A percentile compares a stretch with the other conserved stretches of the same genome.
phyloP scores from a whole-genome alignment of 2,113 vertebrate genomes.

The Spermophilus dauricus region DNA sequence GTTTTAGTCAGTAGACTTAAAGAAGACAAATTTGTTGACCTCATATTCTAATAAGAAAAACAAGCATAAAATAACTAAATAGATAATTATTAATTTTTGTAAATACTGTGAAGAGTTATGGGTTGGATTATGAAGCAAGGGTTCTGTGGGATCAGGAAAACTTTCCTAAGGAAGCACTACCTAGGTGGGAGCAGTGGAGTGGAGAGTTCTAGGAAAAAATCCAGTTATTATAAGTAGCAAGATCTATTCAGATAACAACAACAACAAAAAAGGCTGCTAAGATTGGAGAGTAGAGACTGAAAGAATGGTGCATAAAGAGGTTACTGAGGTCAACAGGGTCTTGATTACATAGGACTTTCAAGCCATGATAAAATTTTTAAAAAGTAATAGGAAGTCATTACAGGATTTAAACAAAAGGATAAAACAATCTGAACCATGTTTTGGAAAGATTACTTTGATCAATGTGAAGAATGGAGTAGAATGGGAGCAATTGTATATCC shows the following conservation, averaged over 20 bases:
- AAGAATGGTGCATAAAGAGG: background rate
- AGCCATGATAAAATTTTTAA: no score
- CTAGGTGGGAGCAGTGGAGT: background rate
- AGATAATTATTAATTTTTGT: background rate
- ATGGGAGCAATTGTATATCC: no score
- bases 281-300: background rate
- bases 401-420: no score
- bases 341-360: background rate
- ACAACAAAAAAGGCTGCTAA: background rate
- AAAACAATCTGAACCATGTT: no score
- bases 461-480: no score
- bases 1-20: background rate
- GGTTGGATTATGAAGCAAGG: background rate
- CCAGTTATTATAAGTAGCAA: background rate
- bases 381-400: no score
- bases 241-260: background rate
- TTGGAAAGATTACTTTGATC: no score
- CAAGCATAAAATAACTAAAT: background rate
- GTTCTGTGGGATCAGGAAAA: background rate
- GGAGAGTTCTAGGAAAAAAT: background rate
- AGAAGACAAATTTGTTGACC: slow-evolving; percentile 1
- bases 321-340: background rate
- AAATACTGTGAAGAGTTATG: background rate
- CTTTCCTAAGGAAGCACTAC: background rate
- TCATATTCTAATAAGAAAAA: slow-evolving; percentile 15